A percentile compares a stretch with the other conserved stretches of the same genome.
Conservation (phyloP, 2,888 invertebrate species). For the Chloroclystis v-ata region DNA sequence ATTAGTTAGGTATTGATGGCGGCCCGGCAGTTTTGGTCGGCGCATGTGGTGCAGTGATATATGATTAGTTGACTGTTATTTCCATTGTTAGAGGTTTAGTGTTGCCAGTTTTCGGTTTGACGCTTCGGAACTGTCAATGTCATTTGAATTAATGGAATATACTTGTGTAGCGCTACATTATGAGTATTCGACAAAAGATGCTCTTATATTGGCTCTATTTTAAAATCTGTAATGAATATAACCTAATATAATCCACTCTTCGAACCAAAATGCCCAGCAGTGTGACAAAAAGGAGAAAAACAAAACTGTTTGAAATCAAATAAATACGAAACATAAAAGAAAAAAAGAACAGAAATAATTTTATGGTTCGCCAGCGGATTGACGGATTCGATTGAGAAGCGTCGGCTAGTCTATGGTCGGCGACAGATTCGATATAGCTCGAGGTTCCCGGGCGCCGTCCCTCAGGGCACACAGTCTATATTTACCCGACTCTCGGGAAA, state of each 20-base stretch:
- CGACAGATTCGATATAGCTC: slow-evolving; percentile 28
- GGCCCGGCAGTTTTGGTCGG: slow-evolving; percentile 70
- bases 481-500: slow-evolving; percentile 33
- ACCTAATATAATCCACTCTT: too few relatives aligned
- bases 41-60: slow-evolving; percentile 72
- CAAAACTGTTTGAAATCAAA: too few relatives aligned
- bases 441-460: slow-evolving; percentile 44
- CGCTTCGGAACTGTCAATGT: not conserved
- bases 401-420: slow-evolving; percentile 24
- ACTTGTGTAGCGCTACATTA: too few relatives aligned
- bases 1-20: slow-evolving; percentile 74
- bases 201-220: too few relatives aligned
- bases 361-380: slow-evolving; percentile 6
- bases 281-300: too few relatives aligned
- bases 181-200: too few relatives aligned
- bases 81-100: slow-evolving; percentile 28
- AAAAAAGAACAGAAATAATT: too few relatives aligned
- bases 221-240: too few relatives aligned
- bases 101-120: slow-evolving; percentile 1
- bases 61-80: slow-evolving; percentile 62
- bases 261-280: not conserved
- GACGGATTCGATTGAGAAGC: slow-evolving; percentile 16
- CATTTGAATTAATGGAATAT: not conserved
- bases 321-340: too few relatives aligned
- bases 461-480: slow-evolving; percentile 61